phyloP scores from a whole-genome alignment of 2,888 invertebrate genomes.

The Sesamia inferens region DNA sequence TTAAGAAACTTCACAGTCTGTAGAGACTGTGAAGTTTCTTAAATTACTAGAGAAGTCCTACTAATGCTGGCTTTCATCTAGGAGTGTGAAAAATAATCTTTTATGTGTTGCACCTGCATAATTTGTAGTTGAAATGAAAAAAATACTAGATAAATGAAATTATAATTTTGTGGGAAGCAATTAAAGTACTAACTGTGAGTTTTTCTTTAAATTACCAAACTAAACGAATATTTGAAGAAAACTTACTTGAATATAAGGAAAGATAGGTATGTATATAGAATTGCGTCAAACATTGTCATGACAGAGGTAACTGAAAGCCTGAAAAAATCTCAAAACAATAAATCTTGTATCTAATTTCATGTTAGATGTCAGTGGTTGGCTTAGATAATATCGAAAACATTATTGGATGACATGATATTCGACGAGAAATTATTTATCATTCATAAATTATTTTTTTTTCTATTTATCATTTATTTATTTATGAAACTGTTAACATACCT shows the following conservation, averaged over 20 bases:
- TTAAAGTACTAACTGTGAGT: no score
- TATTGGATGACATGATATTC: not conserved
- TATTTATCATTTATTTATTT: no score
- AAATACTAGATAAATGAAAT: not conserved
- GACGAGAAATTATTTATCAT: no score
- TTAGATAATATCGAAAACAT: not conserved
- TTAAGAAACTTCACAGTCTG: no score
- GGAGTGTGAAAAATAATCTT: no score
- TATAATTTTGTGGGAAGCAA: not conserved
- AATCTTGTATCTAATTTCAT: slow-evolving; percentile 5
- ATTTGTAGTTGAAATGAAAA: not conserved
- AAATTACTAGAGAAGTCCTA: no score
- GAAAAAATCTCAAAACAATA: slow-evolving; percentile 25
- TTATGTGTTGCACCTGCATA: no score
- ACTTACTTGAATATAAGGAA: not conserved
- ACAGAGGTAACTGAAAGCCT: not conserved
- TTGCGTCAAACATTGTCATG: not conserved
- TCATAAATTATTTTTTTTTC: no score
- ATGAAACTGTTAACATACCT: slow-evolving; percentile 19
- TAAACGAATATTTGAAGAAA: no score
- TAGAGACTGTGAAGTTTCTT: no score
- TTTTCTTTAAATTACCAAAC: no score
- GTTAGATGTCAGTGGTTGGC: not conserved
- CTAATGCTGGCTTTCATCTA: no score
- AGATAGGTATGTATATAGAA: not conserved